Base-by-base conservation (phyloP, 1,140 invertebrate genomes). In the Charaxes varanes region DNA sequence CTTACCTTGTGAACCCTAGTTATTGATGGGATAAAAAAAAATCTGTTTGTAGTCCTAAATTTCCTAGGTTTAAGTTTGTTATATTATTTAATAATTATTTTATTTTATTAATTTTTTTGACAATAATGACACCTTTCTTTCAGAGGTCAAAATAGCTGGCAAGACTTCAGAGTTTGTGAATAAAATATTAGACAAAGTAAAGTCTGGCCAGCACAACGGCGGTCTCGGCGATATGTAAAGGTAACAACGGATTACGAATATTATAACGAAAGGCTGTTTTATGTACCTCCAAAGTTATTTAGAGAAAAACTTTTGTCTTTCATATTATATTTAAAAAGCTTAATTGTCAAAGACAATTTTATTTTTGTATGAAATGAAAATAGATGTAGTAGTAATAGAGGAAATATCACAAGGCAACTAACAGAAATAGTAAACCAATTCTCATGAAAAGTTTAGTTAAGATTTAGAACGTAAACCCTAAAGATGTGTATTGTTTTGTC, bases 211-310 rank as follows among this genome's bases (percentile, higher is more conserved):
- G 36, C 67, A 64, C 14, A 67, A 81, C 42, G 71, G 74, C 22
- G 74, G 78, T 19, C 42, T 79, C 15, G 64, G 60, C 38, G 73
- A 79, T 36, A 54, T 82, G 35, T 76, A 70, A 48, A 65, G 43
- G 57, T 46, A 55, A 43, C 53, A 59, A 51, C n/a, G n/a, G n/a
- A n/a, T 63, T 59, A 59, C 64, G 53, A 64, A 65, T 63, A 66
- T 42, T 61, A 56, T 62, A 82, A 79, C 78, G 62, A 78, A 82
- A 82, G 78, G 78, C 78, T 82, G 78, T 82, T 74, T 61, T 65
- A 71, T 76, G 78, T 82, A 82, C 78, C 78, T 82, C 78, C 78
- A 82, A 82, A 79, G 74, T 76, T 79, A 78, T 69, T 73, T 76
- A 77, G 61, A 70, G 51, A 68, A 37, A n/a, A 46, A 47, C 31